Base-by-base conservation (phyloP, 2,113 vertebrate genomes). In the Falcunculus frontatus region DNA sequence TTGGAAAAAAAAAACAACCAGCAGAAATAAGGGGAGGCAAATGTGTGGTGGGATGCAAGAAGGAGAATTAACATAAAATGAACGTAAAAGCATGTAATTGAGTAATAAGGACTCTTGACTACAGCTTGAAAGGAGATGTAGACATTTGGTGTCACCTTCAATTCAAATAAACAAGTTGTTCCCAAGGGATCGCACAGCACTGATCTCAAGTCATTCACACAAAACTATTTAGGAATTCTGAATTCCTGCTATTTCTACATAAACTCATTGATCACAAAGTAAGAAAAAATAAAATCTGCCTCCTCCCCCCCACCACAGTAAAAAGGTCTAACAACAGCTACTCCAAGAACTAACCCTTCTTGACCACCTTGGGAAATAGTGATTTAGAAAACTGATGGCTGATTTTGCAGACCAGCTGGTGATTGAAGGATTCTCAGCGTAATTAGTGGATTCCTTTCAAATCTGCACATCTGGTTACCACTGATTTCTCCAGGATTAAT, bases 271-370 rank as follows among this genome's bases (percentile, higher is more conserved):
- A 88, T 67, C 35, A 64, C 15, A 27, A 92, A 35, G 8, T 67
- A 41, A 46, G 62, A 87, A 55, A 10, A 72, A 73, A 79, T 15
- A 83, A 67, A 75, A 64, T 47, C 6, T 30, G 6, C 14, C 26
- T 49, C 4, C n/a, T 39, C 3, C 13, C 9, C 3, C 6, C n/a
- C n/a, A n/a, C n/a, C n/a, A n/a, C 10, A 2, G 1, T 11, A 42
- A 64, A 82, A 55, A 76, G 7, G 6, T 44, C 13, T 57, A 57
- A 75, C 39, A 73, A 17, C 29, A 70, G 14, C 19, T 56, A 39
- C 10, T 69, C 23, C 25, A 91, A 60, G 17, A 88, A 74, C 16
- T 60, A 79, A n/a, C 20, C 25, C 55, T 81, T 77, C 8, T 20
- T 47, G 20, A 56, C 8, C n/a, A 39, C 14, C 27, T 44, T 53